phyloP scores from a whole-genome alignment of 2,888 invertebrate species.

The Athalia cordata region DNA sequence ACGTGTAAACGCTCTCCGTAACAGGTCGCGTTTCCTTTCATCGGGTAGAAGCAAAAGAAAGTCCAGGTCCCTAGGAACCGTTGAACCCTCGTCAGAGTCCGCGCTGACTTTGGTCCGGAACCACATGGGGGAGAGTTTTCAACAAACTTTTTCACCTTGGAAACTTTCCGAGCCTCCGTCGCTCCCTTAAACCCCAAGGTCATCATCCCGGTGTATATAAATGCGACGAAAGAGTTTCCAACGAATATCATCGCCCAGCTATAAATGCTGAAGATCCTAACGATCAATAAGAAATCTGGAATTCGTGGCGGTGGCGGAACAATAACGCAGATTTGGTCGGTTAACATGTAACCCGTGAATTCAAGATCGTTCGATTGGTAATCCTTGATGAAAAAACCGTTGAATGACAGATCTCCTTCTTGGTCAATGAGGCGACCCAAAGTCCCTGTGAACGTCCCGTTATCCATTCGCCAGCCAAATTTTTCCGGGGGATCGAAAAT shows the following conservation, averaged over 20 bases:
- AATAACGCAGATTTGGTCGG: constrained; percentile 51
- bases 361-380: constrained; percentile 46
- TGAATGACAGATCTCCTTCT: constrained; percentile 16
- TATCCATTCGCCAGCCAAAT: constrained; percentile 46
- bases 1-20: constrained; percentile 49
- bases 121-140: constrained; percentile 5
- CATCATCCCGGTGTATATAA: constrained; percentile 44
- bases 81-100: constrained; percentile 16
- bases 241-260: constrained; percentile 49
- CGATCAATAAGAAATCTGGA: constrained; percentile 50
- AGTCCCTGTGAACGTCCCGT: constrained; percentile 45
- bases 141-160: not conserved
- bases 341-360: constrained; percentile 43
- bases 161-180: not conserved
- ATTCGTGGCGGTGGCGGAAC: constrained; percentile 49
- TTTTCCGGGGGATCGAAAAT: constrained; percentile 39
- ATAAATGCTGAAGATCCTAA: constrained; percentile 45
- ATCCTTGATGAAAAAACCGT: constrained; percentile 39
- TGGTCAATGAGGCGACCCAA: constrained; percentile 8
- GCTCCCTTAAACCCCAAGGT: not conserved
- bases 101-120: not conserved
- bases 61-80: constrained; percentile 16
- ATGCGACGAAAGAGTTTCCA: constrained; percentile 41
- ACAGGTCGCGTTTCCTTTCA: not conserved
- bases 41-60: constrained; percentile 19